A percentile compares a stretch with the other conserved stretches of the same genome.
Conservation (phyloP, 2,888 invertebrate species). For the Coelopa pilipes region DNA sequence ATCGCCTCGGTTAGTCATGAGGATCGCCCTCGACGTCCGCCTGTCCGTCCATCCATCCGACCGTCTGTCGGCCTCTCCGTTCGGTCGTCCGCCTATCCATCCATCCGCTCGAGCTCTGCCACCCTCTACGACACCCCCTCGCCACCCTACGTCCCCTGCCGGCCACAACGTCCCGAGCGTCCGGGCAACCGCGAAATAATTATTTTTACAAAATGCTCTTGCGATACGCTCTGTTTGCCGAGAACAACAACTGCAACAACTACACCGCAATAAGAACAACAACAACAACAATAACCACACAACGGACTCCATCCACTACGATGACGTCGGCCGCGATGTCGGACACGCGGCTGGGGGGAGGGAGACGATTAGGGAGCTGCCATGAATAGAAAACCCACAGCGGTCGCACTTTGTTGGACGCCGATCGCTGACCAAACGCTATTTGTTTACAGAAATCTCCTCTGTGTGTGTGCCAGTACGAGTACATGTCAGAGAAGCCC, state of each 20-base stretch:
- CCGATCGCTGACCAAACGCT: conserved; percentile 1
- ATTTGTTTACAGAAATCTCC: not conserved
- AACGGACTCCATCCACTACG: too few species aligned
- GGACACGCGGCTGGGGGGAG: not conserved
- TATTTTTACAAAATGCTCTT: conserved; percentile 30
- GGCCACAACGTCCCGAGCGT: too few species aligned
- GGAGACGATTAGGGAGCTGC: not conserved
- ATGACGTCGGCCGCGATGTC: not conserved
- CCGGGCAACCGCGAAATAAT: conserved; percentile 25
- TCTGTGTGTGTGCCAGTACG: too few species aligned
- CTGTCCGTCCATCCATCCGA: not conserved
- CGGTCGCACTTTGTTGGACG: conserved; percentile 31
- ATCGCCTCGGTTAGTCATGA: not conserved
- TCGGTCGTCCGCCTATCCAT: too few species aligned
- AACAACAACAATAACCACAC: not conserved
- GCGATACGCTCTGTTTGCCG: conserved; percentile 33
- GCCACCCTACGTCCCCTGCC: too few species aligned
- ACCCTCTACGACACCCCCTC: not conserved
- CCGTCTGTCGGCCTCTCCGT: too few species aligned
- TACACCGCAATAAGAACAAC: conserved; percentile 2
- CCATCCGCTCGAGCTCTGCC: too few species aligned
- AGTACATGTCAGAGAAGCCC: too few species aligned
- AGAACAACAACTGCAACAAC: conserved; percentile 21
- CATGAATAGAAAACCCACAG: conserved; percentile 14
- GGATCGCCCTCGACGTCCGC: not conserved